Evolutionary conservation across 2,113 vertebrate species (phyloP).

Genomic region (Gnathonemus echidnorhynchus): DNA sequence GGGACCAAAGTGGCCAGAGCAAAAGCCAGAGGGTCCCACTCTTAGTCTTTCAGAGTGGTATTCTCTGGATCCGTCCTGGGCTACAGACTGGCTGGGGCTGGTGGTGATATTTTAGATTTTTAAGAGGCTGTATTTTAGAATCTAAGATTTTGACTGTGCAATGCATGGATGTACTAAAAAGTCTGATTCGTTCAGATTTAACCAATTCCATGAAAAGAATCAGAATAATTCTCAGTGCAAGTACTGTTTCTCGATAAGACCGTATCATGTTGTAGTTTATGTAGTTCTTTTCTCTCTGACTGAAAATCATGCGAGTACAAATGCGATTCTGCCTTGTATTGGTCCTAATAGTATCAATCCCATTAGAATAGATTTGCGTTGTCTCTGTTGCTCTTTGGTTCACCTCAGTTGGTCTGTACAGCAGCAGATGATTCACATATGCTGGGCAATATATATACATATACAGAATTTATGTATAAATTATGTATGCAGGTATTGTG

Average conservation of each 20-base stretch:
- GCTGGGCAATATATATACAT: background rate
- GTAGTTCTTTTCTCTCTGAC: background rate
- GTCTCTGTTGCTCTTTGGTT: background rate
- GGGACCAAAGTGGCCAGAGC: too few species aligned
- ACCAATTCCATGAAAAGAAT: background rate
- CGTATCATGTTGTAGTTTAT: background rate
- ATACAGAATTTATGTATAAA: too few species aligned
- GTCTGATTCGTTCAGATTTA: background rate
- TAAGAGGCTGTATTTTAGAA: too few species aligned
- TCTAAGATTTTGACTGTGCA: background rate
- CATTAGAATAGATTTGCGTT: background rate
- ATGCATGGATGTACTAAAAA: background rate
- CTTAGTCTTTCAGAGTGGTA: too few species aligned
- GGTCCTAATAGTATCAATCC: background rate
- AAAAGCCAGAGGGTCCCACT: too few species aligned
- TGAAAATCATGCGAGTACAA: background rate
- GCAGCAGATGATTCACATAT: background rate
- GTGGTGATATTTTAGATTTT: background rate
- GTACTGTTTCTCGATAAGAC: too few species aligned
- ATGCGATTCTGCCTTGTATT: background rate
- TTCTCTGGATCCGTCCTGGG: too few species aligned
- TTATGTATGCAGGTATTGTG: background rate
- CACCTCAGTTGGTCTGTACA: background rate
- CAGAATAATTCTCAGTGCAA: background rate
- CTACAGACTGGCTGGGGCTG: too few species aligned